Base-by-base conservation (phyloP, 2,888 invertebrate genomes). In the Cenopis cana region DNA sequence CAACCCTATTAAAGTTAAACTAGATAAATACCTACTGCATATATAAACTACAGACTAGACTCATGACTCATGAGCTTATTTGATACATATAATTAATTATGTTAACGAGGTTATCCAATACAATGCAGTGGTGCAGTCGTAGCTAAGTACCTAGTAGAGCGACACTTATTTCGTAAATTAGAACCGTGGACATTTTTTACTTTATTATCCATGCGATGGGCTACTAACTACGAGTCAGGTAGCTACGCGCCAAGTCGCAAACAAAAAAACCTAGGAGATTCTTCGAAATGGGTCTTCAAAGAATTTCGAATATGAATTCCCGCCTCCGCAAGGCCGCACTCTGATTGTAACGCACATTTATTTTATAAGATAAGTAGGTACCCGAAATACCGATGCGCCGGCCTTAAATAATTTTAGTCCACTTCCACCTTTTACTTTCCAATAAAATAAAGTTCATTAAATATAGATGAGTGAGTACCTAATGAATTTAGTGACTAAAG, bases 141-240 rank as follows among this genome's bases (percentile, higher is more conserved):
- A 46, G 6, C 41, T 14, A 14, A 41, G 14, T 5, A 4, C 4
- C 12, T 1, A n/a, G 14, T 14, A 14, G 5, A 12, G 1, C 18
- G 12, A 14, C 56, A 17, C 3, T 38, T 57, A 57, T 57, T 20
- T 38, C n/a, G 38, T 38, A 57, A 46, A 46, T 46, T 12, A 46
- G 41, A 46, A 46, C 12, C 14, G 12, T 46, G 41, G 38, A 41
- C 20, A 59, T 41, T 59, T 59, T 50, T 41, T 59, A 41, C 59
- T 41, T 0, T 20, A 8, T 20, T 50, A 14, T 14, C 41, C 14
- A 14, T 41, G 4, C 14, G 41, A 41, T 14, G 41, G 41, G 41
- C 46, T 46, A n/a, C 46, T n/a, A 14, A 46, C 10, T 41, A 41
- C 41, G n/a, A 4, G 14, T 24, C 59, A 59, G 59, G 59, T 59